These are phyloP conservation scores for Noctua janthina DNA, from an alignment of 2,888 invertebrate species.

Conservation along the genomic window DNA sequence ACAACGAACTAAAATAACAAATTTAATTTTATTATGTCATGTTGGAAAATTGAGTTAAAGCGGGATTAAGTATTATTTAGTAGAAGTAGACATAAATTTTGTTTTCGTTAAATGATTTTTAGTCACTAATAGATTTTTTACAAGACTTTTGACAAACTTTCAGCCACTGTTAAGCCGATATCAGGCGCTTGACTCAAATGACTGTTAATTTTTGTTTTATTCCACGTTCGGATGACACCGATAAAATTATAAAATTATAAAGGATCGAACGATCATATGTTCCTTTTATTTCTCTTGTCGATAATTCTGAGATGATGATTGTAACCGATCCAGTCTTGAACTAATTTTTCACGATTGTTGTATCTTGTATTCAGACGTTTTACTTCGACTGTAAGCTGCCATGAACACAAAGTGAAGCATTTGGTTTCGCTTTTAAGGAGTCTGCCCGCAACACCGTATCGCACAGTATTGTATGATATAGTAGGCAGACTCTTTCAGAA, in stretches of 20 bases:
- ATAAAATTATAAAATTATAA: neutral
- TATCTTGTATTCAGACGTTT: neutral
- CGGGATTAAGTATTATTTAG: neutral
- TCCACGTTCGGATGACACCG: neutral
- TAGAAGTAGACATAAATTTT: neutral
- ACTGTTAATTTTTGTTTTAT: neutral
- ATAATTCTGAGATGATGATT: neutral
- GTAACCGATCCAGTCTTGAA: neutral
- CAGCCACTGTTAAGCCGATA: neutral
- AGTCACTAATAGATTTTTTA: neutral
- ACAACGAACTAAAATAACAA: neutral
- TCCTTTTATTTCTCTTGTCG: neutral
- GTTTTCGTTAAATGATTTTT: neutral
- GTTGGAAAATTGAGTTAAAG: neutral
- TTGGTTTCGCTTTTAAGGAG: neutral
- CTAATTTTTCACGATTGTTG: neutral
- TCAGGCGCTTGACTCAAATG: neutral
- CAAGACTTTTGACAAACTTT: neutral
- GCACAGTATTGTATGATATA: neutral
- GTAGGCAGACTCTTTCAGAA: neutral
- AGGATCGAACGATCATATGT: neutral
- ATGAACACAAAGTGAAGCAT: neutral
- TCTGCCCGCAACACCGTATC: neutral
- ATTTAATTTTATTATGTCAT: constrained; percentile 5
- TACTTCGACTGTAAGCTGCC: neutral